Base-by-base conservation (phyloP, 2,888 invertebrate species). In the Trypoxylon attenuatum region DNA sequence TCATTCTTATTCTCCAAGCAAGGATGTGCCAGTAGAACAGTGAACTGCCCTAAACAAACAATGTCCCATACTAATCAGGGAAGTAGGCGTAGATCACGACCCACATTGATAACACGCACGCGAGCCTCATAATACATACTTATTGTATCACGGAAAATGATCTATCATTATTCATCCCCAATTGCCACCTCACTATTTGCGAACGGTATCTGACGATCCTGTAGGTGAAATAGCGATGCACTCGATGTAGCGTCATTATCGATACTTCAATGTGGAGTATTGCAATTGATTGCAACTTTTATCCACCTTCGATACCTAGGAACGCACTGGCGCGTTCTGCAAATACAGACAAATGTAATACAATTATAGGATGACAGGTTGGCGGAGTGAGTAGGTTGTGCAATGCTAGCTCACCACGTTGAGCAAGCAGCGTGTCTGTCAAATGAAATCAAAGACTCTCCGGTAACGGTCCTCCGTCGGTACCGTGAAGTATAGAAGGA, bases 1-100 rank as follows among this genome's bases (percentile, higher is more conserved):
- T 73, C 53, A 71, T 76, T 76, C 72, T 76, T 76, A 75, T 76
- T 75, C n/a, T n/a, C 55, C 38, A 49, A 62, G 46, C 10, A 41
- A n/a, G 27, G 45, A 59, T 49, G 41, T n/a, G 50, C 16, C 5
- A 23, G 22, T 27, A 38, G 39, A 33, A 43, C 47, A 38, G n/a
- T 49, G 38, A 50, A 56, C 49, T 45, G 43, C 27, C 52, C 25
- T 23, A 15, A 25, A 23, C n/a, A 10, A 1, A 21, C 59, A 25
- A 25, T 42, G 33, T 47, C 51, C 43, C 6, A n/a, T 25, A 18
- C 13, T 45, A 49, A 62, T 54, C 54, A 50, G 23, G 5, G 19
- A 16, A 13, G 16, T 21, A 22, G n/a, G 33, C 38, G 45, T 15
- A 6, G 45, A 54, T 45, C 38, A 29, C 10, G 2, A 10, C 4